phyloP scores from a whole-genome alignment of 2,113 vertebrate species.

The Vicugna pacos region DNA sequence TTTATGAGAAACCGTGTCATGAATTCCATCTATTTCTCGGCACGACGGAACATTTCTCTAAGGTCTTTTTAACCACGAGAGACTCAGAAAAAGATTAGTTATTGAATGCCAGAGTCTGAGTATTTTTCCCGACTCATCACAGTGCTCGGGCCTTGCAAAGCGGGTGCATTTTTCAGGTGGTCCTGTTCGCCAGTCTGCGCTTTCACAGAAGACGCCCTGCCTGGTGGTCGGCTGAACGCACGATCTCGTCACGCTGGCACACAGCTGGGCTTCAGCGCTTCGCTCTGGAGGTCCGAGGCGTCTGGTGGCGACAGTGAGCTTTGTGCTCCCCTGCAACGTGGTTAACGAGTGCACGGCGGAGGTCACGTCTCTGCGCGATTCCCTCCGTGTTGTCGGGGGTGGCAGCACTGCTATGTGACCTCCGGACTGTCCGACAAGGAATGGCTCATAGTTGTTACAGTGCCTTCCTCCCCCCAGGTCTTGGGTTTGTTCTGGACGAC shows the following conservation, averaged over 20 bases:
- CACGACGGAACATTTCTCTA: not conserved
- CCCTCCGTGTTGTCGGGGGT: accelerated
- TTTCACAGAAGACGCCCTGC: not conserved
- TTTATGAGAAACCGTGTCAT: accelerated
- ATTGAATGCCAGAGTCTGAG: not conserved
- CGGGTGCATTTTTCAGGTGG: not conserved
- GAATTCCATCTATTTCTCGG: not conserved
- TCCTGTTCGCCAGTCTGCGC: accelerated
- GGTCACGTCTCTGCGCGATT: not conserved
- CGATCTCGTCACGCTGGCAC: not conserved
- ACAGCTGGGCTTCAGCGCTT: not conserved
- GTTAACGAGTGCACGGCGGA: accelerated
- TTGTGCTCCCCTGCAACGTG: too few relatives aligned
- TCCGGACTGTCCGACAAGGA: too few relatives aligned
- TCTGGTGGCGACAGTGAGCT: not conserved
- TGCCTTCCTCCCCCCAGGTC: not conserved
- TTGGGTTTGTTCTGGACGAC: not conserved
- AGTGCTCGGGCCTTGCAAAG: not conserved
- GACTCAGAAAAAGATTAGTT: too few relatives aligned
- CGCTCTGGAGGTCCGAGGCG: not conserved
- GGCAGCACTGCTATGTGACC: accelerated
- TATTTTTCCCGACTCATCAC: not conserved
- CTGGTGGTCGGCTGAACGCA: not conserved
- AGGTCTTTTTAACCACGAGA: not conserved
- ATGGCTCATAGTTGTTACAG: too few relatives aligned